These are phyloP conservation scores for Aphidius gifuensis DNA, from an alignment of 1,140 invertebrate species.

Conservation along the genomic window DNA sequence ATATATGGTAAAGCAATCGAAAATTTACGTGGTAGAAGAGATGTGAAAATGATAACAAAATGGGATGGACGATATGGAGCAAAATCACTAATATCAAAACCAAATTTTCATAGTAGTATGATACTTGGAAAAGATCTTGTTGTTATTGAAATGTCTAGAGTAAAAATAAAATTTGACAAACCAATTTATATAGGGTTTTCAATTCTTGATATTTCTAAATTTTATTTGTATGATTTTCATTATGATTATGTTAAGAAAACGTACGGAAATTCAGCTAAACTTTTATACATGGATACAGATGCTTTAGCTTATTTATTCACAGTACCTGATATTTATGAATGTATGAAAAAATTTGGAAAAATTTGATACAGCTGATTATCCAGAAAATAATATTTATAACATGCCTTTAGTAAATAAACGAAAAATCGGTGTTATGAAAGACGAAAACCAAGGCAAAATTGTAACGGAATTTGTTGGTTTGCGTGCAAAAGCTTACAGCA, in stretches of 20 bases:
- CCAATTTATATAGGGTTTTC: conserved; percentile 26
- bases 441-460: not conserved
- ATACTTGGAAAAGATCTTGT: conserved; percentile 29
- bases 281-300: conserved; percentile 40
- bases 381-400: conserved; percentile 8
- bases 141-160: conserved; percentile 25
- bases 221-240: conserved; percentile 26
- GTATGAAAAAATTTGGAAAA: conserved; percentile 3
- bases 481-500: not conserved
- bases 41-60: conserved; percentile 27
- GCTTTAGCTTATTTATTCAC: conserved; percentile 21
- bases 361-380: conserved; percentile 17
- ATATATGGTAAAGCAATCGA: conserved; percentile 34
- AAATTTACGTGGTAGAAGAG: conserved; percentile 33
- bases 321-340: conserved; percentile 16
- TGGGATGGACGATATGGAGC: conserved; percentile 20
- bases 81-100: conserved; percentile 25
- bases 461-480: not conserved
- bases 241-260: conserved; percentile 20
- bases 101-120: conserved; percentile 31
- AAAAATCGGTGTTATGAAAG: conserved; percentile 3
- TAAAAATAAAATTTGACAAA: conserved; percentile 26
- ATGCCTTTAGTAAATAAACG: conserved; percentile 10
- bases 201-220: conserved; percentile 27
- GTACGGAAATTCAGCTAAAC: conserved; percentile 26